Base-by-base conservation (phyloP, 2,888 invertebrate genomes). In the Sturmia bella region DNA sequence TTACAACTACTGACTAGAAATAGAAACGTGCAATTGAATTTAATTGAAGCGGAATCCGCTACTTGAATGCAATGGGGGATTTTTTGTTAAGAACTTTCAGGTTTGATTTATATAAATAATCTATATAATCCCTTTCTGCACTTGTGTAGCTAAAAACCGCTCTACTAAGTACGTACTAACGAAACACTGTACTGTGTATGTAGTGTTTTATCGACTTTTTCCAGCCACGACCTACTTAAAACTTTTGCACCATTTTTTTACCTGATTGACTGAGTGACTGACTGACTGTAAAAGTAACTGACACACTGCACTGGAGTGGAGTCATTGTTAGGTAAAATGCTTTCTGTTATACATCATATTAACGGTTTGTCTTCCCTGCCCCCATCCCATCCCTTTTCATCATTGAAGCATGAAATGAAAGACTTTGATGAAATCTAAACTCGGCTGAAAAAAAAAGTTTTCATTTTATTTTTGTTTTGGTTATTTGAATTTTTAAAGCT, bases 351-450 rank as follows among this genome's bases (percentile, higher is more conserved):
- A n/a, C n/a, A n/a, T 24, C 45, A 43, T 50, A 45, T 39, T 59
- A 70, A 59, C 57, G 50, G n/a, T 32, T 43, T 43, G 12, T 19
- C 11, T 43, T n/a, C 7, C 4, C 45, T 9, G 11, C 43, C 43
- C 9, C 39, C 6, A 7, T 39, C 24, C n/a, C n/a, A n/a, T n/a
- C 52, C 43, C 2, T 57, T 45, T 0, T 13, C 19, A 4, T 6
- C 61, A 32, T 61, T 59, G 52, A 32, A 24, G 12, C 48, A 61
- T 63, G 54, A 56, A 63, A 63, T 43, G 37, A 54, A 63, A 63
- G 45, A 54, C 43, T 64, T 54, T 73, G 54, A 64, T 73, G 54
- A 64, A 64, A 74, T 64, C 74, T 74, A 74, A 74, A 63, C 73
- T 54, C 48, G 69, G 12, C 17, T 15, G 5, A 68, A 68, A 50